phyloP scores from a whole-genome alignment of 2,113 vertebrate genomes.

The Nannobrachium achirus region DNA sequence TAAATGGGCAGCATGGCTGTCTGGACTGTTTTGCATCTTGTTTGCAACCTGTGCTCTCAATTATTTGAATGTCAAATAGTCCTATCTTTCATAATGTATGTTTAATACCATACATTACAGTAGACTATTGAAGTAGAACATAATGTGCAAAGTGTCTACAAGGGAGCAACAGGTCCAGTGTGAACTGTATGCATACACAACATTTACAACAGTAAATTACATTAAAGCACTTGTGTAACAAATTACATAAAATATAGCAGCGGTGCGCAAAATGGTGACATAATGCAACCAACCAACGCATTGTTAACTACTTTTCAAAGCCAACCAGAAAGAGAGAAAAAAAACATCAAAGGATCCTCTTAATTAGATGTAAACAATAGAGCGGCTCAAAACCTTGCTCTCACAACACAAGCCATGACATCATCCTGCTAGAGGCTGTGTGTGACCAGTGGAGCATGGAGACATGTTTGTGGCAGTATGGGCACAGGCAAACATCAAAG shows the following conservation, averaged over 20 bases:
- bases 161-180: not conserved
- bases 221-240: not conserved
- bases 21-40: slow-evolving; percentile 29
- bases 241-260: slow-evolving; percentile 27
- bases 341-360: slow-evolving; percentile 40
- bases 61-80: slow-evolving; percentile 38
- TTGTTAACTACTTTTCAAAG: slow-evolving; percentile 34
- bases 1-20: not conserved
- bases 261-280: slow-evolving; percentile 12
- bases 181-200: not conserved
- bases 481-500: slow-evolving; percentile 40
- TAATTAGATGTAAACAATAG: slow-evolving; percentile 60
- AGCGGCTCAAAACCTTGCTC: slow-evolving; percentile 16
- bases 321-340: not conserved
- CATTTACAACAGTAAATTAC: not conserved
- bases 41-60: slow-evolving; percentile 7
- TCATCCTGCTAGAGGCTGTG: slow-evolving; percentile 33
- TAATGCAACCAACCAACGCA: slow-evolving; percentile 25
- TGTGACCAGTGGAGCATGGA: slow-evolving; percentile 52
- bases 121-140: not conserved
- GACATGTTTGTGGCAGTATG: slow-evolving; percentile 37
- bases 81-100: slow-evolving; percentile 9
- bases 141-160: not conserved
- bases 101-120: too few species aligned
- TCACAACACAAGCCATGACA: slow-evolving; percentile 40